Percentiles rank a stretch among this genome's conserved stretches.
Evolutionary conservation across 2,797 vertebrate genomes (phyloP).

Genomic region (Sebastes reedi): DNA sequence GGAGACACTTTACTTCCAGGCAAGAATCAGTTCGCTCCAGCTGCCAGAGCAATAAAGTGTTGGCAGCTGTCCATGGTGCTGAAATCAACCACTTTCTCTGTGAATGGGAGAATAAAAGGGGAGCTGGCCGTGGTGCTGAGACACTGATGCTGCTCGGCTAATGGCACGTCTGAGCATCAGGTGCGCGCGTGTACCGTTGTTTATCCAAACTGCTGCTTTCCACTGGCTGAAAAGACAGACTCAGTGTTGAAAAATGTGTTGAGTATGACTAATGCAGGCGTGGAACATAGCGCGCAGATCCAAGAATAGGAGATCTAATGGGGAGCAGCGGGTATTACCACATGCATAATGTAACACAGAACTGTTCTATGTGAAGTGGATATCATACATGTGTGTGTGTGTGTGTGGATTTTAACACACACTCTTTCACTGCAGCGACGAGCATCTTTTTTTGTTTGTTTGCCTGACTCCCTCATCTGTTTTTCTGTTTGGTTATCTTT

Average conservation of each 20-base stretch:
- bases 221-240: not conserved
- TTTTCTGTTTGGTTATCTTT: constrained; percentile 51
- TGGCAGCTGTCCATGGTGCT: constrained; percentile 74
- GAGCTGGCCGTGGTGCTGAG: constrained; percentile 59
- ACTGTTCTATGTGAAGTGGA: constrained; percentile 9
- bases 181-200: constrained; percentile 36
- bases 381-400: not conserved
- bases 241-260: constrained; percentile 7
- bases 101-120: constrained; percentile 48
- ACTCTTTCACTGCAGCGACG: not conserved
- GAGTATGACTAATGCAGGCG: constrained; percentile 27
- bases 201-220: constrained; percentile 34
- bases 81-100: constrained; percentile 69
- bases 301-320: constrained; percentile 40
- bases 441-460: constrained; percentile 14
- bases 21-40: constrained; percentile 62
- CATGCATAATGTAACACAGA: constrained; percentile 58
- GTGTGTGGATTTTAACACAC: not conserved
- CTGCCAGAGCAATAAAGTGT: constrained; percentile 67
- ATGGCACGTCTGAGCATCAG: constrained; percentile 65
- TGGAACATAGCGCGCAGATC: constrained; percentile 1
- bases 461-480: constrained; percentile 33
- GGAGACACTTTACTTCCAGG: constrained; percentile 65
- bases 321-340: constrained; percentile 45
- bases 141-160: constrained; percentile 53